Base-by-base conservation (phyloP, 2,797 vertebrate species). In the Allobates femoralis region DNA sequence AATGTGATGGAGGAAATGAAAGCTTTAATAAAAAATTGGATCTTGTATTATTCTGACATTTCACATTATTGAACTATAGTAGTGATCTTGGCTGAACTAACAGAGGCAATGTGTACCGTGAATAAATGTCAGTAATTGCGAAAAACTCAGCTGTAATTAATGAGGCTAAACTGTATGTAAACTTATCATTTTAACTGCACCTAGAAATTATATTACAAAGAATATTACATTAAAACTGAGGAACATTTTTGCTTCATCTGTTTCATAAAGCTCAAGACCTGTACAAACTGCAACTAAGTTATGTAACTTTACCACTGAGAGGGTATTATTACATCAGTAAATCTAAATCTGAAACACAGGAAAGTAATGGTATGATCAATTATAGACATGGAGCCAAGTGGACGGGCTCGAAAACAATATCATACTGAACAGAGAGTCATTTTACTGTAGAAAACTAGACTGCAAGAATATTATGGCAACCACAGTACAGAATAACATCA, bases 351-450 rank as follows among this genome's bases (percentile, higher is more conserved):
- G 55, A 86, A 74, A 74, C 23, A 41, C 46, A 46, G 55, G 53
- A 67, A 46, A 74, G 78, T 66, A 41, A 81, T 75, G 32, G 81
- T 81, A 64, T 74, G 41, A 74, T 86, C 78, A 81, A 74, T 81
- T 64, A 81, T 53, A 86, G 7, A 74, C 77, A 67, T 76, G 83
- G 37, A 64, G 58, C 58, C 60, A 79, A 79, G 46, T 67, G 56
- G 75, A 71, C 34, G 41, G 26, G 18, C 18, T 37, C 12, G 64
- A 85, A 85, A 67, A 69, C 30, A 32, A 78, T 37, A 55, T 66
- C 34, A 78, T 64, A 55, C 56, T 69, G 32, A 78, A 53, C 60
- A 62, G 58, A 34, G 26, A 69, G 32, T 80, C 53, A 74, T 80
- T 73, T 85, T 79, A 69, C 37, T 78, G 62, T 51, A 55, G n/a